phyloP scores from a whole-genome alignment of 2,888 invertebrate species.

The Tenthredo notha region DNA sequence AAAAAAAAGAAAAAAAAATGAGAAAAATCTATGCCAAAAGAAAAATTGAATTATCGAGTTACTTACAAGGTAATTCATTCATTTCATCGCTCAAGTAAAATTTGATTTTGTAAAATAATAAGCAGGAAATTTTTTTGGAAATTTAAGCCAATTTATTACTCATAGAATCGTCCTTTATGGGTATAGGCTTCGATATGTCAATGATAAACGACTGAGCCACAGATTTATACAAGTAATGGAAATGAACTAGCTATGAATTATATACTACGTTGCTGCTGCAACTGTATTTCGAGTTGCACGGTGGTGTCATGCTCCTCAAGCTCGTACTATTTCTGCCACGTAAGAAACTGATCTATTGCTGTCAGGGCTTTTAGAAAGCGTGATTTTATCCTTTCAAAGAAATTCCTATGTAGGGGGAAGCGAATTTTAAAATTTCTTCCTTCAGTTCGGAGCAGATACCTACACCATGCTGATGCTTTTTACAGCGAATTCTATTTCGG shows the following conservation, averaged over 20 bases:
- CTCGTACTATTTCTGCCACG: background rate
- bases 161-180: background rate
- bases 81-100: background rate
- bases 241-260: background rate
- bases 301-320: background rate
- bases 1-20: no score
- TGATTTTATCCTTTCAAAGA: slow-evolving; percentile 13
- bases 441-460: background rate
- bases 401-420: background rate
- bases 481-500: background rate
- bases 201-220: background rate
- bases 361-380: background rate
- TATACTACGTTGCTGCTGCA: background rate
- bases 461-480: background rate
- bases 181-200: background rate
- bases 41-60: background rate
- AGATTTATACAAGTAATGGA: slow-evolving; percentile 3
- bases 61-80: background rate
- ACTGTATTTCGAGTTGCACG: slow-evolving; percentile 4
- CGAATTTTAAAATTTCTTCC: slow-evolving; percentile 13
- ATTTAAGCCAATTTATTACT: no score
- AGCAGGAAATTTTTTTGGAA: background rate
- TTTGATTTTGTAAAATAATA: background rate
- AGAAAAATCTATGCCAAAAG: no score
- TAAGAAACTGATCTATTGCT: slow-evolving; percentile 27